Evolutionary conservation across 1,140 invertebrate species (phyloP).

Genomic region (Hycleus cichorii): DNA sequence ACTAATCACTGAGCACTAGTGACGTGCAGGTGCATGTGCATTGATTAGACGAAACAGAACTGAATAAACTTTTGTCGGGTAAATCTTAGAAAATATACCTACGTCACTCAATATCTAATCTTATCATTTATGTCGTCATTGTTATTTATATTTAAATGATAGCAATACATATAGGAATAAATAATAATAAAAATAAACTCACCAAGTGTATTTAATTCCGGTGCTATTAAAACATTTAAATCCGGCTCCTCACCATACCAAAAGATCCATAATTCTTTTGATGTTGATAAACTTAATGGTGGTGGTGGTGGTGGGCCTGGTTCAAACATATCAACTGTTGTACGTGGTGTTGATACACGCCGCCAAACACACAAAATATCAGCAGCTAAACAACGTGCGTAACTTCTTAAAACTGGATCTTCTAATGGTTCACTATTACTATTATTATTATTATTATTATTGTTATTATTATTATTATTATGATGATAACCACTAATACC

Average conservation of each 20-base stretch:
- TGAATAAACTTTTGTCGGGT: no score
- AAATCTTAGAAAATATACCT: no score
- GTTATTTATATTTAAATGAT: no score
- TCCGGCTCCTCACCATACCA: constrained; percentile 98
- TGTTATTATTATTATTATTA: neutral
- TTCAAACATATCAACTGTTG: constrained; percentile 54
- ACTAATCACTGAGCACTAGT: no score
- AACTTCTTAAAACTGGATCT: constrained; percentile 89
- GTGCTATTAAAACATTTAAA: constrained; percentile 71
- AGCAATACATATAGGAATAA: no score
- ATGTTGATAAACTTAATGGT: constrained; percentile 65
- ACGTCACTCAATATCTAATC: no score
- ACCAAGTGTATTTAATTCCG: constrained; percentile 53
- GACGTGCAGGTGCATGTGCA: no score
- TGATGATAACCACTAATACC: constrained; percentile 35
- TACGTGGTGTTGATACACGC: constrained; percentile 57
- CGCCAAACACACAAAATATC: constrained; percentile 97
- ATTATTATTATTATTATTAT: constrained; percentile 38
- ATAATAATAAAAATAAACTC: constrained; percentile 1
- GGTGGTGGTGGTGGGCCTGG: constrained; percentile 48
- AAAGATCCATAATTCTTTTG: constrained; percentile 98
- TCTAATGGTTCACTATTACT: constrained; percentile 62
- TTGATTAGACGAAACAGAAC: no score
- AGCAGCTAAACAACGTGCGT: constrained; percentile 84
- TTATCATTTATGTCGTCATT: no score